Percentiles rank a stretch among this genome's conserved stretches.
These are phyloP conservation scores for Mus musculus DNA, from an alignment of 2,113 vertebrate genomes.

Conservation along the genomic window DNA sequence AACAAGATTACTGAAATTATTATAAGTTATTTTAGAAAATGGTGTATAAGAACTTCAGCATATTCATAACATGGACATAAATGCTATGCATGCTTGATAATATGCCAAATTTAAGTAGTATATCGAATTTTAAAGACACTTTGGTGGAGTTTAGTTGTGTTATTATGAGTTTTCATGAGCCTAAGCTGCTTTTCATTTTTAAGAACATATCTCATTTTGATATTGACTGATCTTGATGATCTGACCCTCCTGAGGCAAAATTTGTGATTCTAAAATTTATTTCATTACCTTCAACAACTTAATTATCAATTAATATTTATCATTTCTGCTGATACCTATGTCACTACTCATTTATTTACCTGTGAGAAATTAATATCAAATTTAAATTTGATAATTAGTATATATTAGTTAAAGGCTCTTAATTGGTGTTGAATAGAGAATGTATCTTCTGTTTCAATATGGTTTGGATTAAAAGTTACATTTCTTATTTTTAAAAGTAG, in stretches of 20 bases:
- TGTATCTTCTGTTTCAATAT: neutral
- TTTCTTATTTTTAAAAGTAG: constrained; percentile 27
- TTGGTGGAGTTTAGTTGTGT: constrained; percentile 54
- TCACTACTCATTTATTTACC: constrained; percentile 65
- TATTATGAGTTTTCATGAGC: constrained; percentile 11
- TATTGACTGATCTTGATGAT: constrained; percentile 40
- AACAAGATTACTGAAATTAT: constrained; percentile 11
- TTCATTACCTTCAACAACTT: constrained; percentile 36
- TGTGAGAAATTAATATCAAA: constrained; percentile 58
- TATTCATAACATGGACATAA: constrained; percentile 50
- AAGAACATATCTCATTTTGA: constrained; percentile 25
- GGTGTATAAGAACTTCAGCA: neutral
- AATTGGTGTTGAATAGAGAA: constrained; percentile 8
- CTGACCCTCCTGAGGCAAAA: constrained; percentile 13
- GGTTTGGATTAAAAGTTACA: neutral
- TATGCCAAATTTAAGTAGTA: constrained; percentile 34
- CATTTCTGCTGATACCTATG: constrained; percentile 62
- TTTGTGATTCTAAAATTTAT: constrained; percentile 24
- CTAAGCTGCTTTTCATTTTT: constrained; percentile 49
- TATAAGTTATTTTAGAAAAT: constrained; percentile 8
- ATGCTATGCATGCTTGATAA: neutral
- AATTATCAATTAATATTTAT: constrained; percentile 75
- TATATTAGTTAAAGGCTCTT: constrained; percentile 60
- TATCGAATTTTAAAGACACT: constrained; percentile 45
- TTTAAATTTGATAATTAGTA: constrained; percentile 56